Evolutionary conservation across 1,140 invertebrate species (phyloP).

Genomic region (Nasonia longicornis): DNA sequence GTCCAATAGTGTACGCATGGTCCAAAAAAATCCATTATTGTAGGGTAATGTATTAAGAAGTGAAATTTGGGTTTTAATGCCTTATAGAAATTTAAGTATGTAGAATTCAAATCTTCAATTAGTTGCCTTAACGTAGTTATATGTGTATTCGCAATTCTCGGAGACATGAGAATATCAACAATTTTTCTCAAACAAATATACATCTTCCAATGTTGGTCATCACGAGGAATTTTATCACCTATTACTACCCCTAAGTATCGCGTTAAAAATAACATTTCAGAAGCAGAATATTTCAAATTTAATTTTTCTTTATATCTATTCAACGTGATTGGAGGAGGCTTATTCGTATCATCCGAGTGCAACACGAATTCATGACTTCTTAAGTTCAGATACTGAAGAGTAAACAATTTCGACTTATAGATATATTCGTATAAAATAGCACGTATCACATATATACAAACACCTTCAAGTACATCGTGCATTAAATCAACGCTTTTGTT

Average conservation of each 20-base stretch:
- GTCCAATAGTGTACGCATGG: conserved; percentile 43
- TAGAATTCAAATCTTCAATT: not conserved
- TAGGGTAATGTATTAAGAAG: conserved; percentile 43
- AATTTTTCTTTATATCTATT: conserved; percentile 35
- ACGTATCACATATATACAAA: conserved; percentile 22
- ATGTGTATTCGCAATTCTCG: conserved; percentile 22
- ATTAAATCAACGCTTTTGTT: conserved; percentile 55
- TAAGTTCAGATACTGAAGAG: conserved; percentile 20
- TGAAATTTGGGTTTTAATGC: conserved; percentile 25
- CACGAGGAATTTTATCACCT: conserved; percentile 38
- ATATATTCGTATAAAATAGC: conserved; percentile 17
- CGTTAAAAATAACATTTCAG: conserved; percentile 41
- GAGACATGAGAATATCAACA: conserved; percentile 37
- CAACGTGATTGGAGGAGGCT: conserved; percentile 26
- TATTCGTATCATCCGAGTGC: conserved; percentile 29
- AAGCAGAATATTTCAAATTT: conserved; percentile 43
- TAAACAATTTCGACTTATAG: conserved; percentile 21
- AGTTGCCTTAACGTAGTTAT: not conserved
- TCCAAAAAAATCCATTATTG: conserved; percentile 16
- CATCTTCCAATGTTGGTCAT: conserved; percentile 44
- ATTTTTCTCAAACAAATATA: conserved; percentile 40
- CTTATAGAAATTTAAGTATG: no score
- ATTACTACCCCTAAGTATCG: conserved; percentile 46
- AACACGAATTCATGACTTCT: conserved; percentile 24
- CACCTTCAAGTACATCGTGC: conserved; percentile 47